phyloP scores from a whole-genome alignment of 2,888 invertebrate species.

The Eudemis profundana region DNA sequence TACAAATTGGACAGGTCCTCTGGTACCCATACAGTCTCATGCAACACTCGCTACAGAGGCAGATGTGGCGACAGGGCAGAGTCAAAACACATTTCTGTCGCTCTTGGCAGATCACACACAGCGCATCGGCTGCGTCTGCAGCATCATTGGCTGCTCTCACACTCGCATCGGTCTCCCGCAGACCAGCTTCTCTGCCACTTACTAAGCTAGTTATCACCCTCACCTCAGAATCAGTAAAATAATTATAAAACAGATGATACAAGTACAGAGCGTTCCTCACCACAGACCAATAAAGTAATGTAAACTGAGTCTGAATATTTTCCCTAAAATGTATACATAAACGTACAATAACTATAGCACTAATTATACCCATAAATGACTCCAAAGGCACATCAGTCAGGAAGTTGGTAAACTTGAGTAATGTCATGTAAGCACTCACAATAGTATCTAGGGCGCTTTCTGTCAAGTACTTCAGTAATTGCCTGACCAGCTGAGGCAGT shows the following conservation, averaged over 20 bases:
- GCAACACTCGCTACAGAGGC: constrained; percentile 82
- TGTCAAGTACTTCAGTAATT: constrained; percentile 55
- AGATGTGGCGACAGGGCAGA: constrained; percentile 84
- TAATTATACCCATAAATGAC: constrained; percentile 74
- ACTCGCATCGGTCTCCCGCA: constrained; percentile 54
- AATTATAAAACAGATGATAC: constrained; percentile 72
- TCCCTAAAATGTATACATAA: constrained; percentile 69
- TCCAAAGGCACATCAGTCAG: constrained; percentile 79
- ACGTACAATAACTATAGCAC: constrained; percentile 69
- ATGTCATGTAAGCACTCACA: constrained; percentile 66
- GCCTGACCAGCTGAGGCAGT: constrained; percentile 66
- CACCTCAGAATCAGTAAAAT: constrained; percentile 73
- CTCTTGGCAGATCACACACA: constrained; percentile 85
- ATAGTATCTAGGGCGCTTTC: constrained; percentile 53
- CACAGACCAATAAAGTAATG: constrained; percentile 67
- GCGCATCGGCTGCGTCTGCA: constrained; percentile 64
- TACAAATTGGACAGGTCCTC: constrained; percentile 83
- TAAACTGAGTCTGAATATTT: constrained; percentile 58
- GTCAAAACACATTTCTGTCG: constrained; percentile 83
- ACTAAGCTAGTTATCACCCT: constrained; percentile 69
- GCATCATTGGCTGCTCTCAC: constrained; percentile 56
- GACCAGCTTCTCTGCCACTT: constrained; percentile 59
- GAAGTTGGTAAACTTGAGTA: constrained; percentile 74
- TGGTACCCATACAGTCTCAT: constrained; percentile 77
- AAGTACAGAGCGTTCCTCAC: constrained; percentile 70